Conservation (phyloP, 2,888 invertebrate genomes). For the Ptychoptera contaminata region DNA sequence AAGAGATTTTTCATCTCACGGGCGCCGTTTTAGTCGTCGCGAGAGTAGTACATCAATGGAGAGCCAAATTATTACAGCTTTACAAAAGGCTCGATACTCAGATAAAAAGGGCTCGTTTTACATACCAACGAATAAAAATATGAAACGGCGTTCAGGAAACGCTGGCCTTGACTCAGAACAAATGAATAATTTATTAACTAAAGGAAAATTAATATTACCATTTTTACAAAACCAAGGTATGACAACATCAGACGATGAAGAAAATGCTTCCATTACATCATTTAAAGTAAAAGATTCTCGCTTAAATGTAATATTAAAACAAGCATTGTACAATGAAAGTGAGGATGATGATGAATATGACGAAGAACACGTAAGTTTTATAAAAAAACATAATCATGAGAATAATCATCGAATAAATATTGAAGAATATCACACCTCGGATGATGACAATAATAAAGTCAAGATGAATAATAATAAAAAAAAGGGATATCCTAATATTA, state of each 20-base stretch:
- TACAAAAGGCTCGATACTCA: constrained; percentile 29
- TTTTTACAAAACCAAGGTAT: constrained; percentile 30
- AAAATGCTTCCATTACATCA: constrained; percentile 24
- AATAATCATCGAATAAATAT: constrained; percentile 14
- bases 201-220: constrained; percentile 26
- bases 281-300: constrained; percentile 28
- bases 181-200: constrained; percentile 22
- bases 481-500: constrained; percentile 8
- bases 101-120: constrained; percentile 15
- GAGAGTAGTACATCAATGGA: constrained; percentile 70
- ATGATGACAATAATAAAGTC: constrained; percentile 12
- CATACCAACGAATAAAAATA: constrained; percentile 19
- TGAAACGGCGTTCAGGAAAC: constrained; percentile 23
- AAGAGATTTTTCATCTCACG: constrained; percentile 21
- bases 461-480: constrained; percentile 19
- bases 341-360: constrained; percentile 17
- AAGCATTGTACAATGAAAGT: constrained; percentile 15
- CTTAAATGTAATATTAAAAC: constrained; percentile 27
- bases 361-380: neutral
- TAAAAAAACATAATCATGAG: neutral
- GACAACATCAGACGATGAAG: constrained; percentile 29
- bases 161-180: constrained; percentile 25
- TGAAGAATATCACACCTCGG: constrained; percentile 15
- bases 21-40: constrained; percentile 21
- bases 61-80: constrained; percentile 43